Percentiles rank a stretch among this genome's conserved stretches.
Conservation (phyloP, 1,140 invertebrate species). For the Polyergus mexicanus region DNA sequence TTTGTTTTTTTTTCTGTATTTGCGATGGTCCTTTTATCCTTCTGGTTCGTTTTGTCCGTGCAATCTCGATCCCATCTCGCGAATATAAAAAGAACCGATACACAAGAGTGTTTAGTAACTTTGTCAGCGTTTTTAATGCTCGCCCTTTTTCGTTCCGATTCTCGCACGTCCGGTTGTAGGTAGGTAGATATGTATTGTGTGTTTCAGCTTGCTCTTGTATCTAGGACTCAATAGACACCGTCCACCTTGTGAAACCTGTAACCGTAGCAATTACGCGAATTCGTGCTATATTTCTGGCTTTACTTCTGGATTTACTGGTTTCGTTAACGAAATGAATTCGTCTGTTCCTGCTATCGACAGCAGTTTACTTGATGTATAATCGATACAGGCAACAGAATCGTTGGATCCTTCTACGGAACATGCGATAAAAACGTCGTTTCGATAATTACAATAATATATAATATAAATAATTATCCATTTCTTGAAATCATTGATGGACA, state of each 20-base stretch:
- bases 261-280: conserved; percentile 81
- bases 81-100: conserved; percentile 76
- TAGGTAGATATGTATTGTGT: not conserved
- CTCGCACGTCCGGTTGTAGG: not conserved
- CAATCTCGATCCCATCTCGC: conserved; percentile 56
- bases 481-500: not conserved
- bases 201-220: conserved; percentile 25
- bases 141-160: conserved; percentile 59
- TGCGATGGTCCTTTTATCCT: conserved; percentile 18
- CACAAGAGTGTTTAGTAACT: conserved; percentile 82
- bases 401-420: not conserved
- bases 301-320: conserved; percentile 83
- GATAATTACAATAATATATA: not conserved
- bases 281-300: conserved; percentile 72
- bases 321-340: conserved; percentile 85
- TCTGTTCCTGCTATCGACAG: conserved; percentile 19
- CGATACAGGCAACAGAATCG: not conserved
- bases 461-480: conserved; percentile 1
- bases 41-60: conserved; percentile 31
- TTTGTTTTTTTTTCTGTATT: conserved; percentile 56
- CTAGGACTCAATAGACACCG: conserved; percentile 27
- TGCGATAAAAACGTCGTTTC: not conserved
- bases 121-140: conserved; percentile 84
- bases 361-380: conserved; percentile 3
- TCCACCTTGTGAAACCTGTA: conserved; percentile 78